Conservation (phyloP, 2,888 invertebrate genomes). For the Andrena praecox region DNA sequence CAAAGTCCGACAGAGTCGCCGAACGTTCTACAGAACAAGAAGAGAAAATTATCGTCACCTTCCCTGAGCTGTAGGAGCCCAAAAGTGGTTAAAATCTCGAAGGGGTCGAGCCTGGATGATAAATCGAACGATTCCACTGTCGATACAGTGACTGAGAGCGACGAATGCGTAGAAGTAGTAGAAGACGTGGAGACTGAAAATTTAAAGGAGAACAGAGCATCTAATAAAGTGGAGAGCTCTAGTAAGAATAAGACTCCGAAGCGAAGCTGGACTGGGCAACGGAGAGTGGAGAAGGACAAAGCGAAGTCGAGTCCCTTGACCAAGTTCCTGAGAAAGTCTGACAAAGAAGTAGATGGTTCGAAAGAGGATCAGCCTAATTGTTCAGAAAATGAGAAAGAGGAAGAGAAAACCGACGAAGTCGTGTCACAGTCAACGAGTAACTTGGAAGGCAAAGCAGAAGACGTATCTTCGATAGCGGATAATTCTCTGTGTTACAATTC, state of each 20-base stretch:
- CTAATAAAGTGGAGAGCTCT: slow-evolving; percentile 24
- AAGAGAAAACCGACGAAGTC: background rate
- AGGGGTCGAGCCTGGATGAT: slow-evolving; percentile 59
- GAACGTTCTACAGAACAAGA: slow-evolving; percentile 72
- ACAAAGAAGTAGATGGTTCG: slow-evolving; percentile 25
- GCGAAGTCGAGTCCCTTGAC: slow-evolving; percentile 64
- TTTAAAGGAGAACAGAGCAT: slow-evolving; percentile 25
- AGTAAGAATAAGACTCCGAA: slow-evolving; percentile 30
- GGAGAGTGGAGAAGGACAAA: slow-evolving; percentile 62
- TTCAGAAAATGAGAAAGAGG: slow-evolving; percentile 12
- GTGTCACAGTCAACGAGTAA: background rate
- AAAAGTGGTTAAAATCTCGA: slow-evolving; percentile 76
- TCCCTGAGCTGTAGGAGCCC: slow-evolving; percentile 70
- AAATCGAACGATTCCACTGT: background rate
- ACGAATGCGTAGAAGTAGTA: slow-evolving; percentile 13
- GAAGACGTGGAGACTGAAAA: slow-evolving; percentile 35
- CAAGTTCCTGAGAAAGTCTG: slow-evolving; percentile 73
- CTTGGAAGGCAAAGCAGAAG: slow-evolving; percentile 12
- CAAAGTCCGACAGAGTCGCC: slow-evolving; percentile 70
- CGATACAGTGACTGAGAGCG: background rate
- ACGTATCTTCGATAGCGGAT: slow-evolving; percentile 13
- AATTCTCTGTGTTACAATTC: slow-evolving; percentile 42
- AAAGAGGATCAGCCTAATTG: slow-evolving; percentile 5
- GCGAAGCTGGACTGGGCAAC: slow-evolving; percentile 46
- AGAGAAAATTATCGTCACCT: slow-evolving; percentile 78